Base-by-base conservation (phyloP, 2,797 vertebrate species). In the Arnoldichthys spilopterus region DNA sequence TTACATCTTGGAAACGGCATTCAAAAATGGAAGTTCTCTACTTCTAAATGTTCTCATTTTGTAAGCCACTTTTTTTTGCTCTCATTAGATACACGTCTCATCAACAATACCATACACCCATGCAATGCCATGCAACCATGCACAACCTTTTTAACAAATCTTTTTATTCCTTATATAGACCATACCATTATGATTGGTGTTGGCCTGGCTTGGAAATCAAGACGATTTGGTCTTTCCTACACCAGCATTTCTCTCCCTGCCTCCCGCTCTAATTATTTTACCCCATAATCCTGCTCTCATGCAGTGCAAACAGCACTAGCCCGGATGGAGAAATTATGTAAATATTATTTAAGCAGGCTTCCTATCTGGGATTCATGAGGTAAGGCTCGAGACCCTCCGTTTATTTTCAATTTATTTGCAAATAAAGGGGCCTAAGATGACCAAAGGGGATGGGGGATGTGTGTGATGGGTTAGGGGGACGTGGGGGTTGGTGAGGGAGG, bases 341-440 rank as follows among this genome's bases (percentile, higher is more conserved):
- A 98, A 98, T 99, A 98, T 98, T 98, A 98, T 99, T 97, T 97
- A 98, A 97, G 96, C 54, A 93, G 94, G 96, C 95, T 96, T 91
- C 89, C 95, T 96, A 95, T 95, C 93, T 34, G 34, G 93, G 94
- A 97, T 96, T 97, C 96, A 97, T 97, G 89, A 92, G 94, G 92
- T 93, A 95, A 94, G 94, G 94, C 94, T 94, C 82, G 66, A 90
- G 95, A 94, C 95, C 95, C 95, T 94, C 92, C 95, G 95, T 97
- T 97, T 97, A 95, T 94, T 96, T 96, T 97, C 97, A 97, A 98
- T 99, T 98, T 99, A 98, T 98, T 98, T 97, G 97, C 97, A 98
- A 98, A 98, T 98, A 96, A 96, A 94, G 94, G 93, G 94, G 92
- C 94, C n/a, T 94, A 92, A 90, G 93, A 94, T 98, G 96, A 98